Base-by-base conservation (phyloP, 2,797 vertebrate species). In the Cossypha niveicapilla region DNA sequence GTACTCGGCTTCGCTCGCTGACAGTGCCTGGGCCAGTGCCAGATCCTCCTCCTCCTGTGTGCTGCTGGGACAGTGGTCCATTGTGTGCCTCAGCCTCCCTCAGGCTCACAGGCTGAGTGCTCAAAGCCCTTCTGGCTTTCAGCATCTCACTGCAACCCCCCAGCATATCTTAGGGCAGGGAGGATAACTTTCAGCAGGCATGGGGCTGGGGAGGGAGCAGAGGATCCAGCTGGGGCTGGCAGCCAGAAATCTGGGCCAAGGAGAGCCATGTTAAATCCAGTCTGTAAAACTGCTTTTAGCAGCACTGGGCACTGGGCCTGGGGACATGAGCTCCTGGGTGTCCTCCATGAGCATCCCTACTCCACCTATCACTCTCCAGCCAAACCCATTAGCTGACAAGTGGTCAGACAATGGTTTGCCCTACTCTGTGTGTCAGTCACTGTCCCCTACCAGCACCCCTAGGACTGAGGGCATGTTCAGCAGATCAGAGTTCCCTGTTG, bases 21-120 rank as follows among this genome's bases (percentile, higher is more conserved):
- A 98, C 44, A 98, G 90, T 0, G 98, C 98, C 82, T 65, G 98
- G 28, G 98, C 98, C 94, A 98, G 90, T 6, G 98, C 98, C 89
- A 98, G 94, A 92, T 98, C 98, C 75, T 98, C 97, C 90, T 97
- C 98, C 92, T 98, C 97, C 94, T 98, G 98, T 4, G 97, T 97
- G 94, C 97, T 98, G 91, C 75, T 76, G 90, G 66, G 86, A 95
- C 71, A 96, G 66, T 0, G 6, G 45, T 47, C 18, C 70, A 57
- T 28, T 41, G 15, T 77, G 45, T 86, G 34, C 53, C 58, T 50
- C 8, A 2, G 37, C 19, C 18, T 45, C 28, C 35, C 27, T 47
- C 1, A 0, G 15, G 32, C 63, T 48, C 42, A 32, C 0, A 0
- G 3, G 16, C 56, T 16, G 18, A 35, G 23, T 1, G 2, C 48